A percentile compares a stretch with the other conserved stretches of the same genome.
phyloP scores from a whole-genome alignment of 1,140 invertebrate species.

The Aleiodes sp. region DNA sequence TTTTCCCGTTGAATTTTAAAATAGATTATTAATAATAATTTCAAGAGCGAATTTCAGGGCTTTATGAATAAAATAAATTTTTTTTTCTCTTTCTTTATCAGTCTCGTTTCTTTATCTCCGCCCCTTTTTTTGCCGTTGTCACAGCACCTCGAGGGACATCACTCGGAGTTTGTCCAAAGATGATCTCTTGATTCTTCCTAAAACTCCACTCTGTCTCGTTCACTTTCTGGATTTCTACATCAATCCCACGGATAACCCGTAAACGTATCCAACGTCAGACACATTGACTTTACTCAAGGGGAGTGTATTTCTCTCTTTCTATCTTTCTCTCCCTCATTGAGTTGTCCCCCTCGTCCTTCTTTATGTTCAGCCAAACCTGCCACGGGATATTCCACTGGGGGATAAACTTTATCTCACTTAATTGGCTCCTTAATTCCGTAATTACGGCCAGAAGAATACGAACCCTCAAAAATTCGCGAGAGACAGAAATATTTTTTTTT shows the following conservation, averaged over 20 bases:
- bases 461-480: neutral
- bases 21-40: no score
- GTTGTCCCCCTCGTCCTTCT: neutral
- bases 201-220: neutral
- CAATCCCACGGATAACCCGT: neutral
- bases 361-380: neutral
- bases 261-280: slow-evolving; percentile 3
- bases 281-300: neutral
- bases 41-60: no score
- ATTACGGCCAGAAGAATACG: slow-evolving; percentile 11
- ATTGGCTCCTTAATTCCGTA: slow-evolving; percentile 30
- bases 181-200: neutral
- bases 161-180: neutral
- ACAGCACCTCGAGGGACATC: neutral
- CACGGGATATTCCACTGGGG: slow-evolving; percentile 15
- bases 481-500: neutral
- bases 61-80: neutral
- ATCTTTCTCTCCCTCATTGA: neutral
- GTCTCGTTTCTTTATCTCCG: neutral
- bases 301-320: neutral
- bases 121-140: neutral
- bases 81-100: neutral
- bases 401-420: slow-evolving; percentile 19
- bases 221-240: neutral
- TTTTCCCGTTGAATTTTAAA: no score